These are phyloP conservation scores for Odontomyia ornata DNA, from an alignment of 2,888 invertebrate genomes.

Conservation along the genomic window DNA sequence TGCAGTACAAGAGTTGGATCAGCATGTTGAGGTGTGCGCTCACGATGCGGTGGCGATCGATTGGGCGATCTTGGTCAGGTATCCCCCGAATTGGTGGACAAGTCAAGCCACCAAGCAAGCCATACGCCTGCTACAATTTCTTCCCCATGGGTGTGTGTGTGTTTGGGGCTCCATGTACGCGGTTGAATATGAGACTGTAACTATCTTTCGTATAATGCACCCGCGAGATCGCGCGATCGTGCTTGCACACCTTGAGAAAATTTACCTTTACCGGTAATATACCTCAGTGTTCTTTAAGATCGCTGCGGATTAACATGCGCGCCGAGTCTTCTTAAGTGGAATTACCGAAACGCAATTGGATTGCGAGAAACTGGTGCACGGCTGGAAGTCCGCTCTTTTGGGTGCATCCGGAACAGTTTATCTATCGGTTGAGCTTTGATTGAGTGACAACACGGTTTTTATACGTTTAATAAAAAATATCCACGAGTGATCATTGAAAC, in stretches of 20 bases:
- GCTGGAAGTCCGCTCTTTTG: neutral
- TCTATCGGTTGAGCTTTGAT: neutral
- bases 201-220: neutral
- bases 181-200: neutral
- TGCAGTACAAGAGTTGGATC: neutral
- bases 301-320: slow-evolving; percentile 49
- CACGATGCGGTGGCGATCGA: slow-evolving; percentile 41
- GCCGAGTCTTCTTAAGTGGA: neutral
- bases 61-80: slow-evolving; percentile 43
- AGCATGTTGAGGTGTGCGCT: slow-evolving; percentile 14
- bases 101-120: neutral
- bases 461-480: no score
- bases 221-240: slow-evolving; percentile 1
- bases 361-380: neutral
- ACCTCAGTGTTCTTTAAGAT: slow-evolving; percentile 49
- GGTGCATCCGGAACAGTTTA: neutral
- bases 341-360: neutral
- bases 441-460: neutral
- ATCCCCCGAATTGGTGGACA: slow-evolving; percentile 29
- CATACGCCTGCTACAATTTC: neutral
- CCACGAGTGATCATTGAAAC: no score
- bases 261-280: slow-evolving; percentile 37
- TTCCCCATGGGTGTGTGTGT: neutral
- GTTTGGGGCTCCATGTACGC: neutral
- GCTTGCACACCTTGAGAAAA: slow-evolving; percentile 25